These are phyloP conservation scores for Pseudorhombus dupliciocellatus DNA, from an alignment of 2,113 vertebrate genomes.

Conservation along the genomic window DNA sequence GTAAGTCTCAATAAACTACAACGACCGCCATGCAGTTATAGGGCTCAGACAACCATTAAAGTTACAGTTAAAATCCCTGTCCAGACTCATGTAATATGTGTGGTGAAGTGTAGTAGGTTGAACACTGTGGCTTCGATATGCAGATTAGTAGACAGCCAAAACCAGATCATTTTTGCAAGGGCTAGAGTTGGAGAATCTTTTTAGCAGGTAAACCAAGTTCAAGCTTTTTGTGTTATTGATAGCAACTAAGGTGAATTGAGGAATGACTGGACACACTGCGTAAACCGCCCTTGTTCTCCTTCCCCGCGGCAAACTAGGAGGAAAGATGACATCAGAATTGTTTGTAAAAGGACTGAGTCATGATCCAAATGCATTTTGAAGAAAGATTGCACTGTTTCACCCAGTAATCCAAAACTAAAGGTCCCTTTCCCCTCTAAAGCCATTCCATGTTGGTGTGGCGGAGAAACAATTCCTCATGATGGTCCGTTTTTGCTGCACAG, in stretches of 20 bases:
- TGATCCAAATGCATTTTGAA: slow-evolving; percentile 19
- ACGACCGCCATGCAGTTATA: background rate
- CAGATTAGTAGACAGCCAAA: too few relatives aligned
- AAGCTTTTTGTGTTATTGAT: too few relatives aligned
- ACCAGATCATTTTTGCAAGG: too few relatives aligned
- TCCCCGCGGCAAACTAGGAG: slow-evolving; percentile 22
- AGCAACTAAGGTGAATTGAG: background rate
- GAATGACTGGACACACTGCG: background rate
- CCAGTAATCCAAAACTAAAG: slow-evolving; percentile 25
- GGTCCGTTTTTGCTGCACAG: slow-evolving; percentile 4
- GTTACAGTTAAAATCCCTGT: too few relatives aligned
- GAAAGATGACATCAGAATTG: slow-evolving; percentile 31
- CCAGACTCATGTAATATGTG: too few relatives aligned
- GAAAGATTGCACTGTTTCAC: slow-evolving; percentile 16
- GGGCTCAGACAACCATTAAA: background rate
- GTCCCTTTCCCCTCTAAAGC: slow-evolving; percentile 6
- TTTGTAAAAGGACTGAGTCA: slow-evolving; percentile 20
- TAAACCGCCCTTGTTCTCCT: slow-evolving; percentile 10
- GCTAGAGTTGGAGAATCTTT: too few relatives aligned
- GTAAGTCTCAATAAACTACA: background rate
- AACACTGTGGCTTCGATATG: too few relatives aligned
- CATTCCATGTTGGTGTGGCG: slow-evolving; percentile 15
- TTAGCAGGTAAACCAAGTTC: too few relatives aligned
- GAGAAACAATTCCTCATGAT: slow-evolving; percentile 25
- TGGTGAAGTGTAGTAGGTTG: too few relatives aligned